Percentiles rank a stretch among this genome's conserved stretches.
Evolutionary conservation across 1,140 invertebrate species (phyloP).

Genomic region (Phortica variegata): DNA sequence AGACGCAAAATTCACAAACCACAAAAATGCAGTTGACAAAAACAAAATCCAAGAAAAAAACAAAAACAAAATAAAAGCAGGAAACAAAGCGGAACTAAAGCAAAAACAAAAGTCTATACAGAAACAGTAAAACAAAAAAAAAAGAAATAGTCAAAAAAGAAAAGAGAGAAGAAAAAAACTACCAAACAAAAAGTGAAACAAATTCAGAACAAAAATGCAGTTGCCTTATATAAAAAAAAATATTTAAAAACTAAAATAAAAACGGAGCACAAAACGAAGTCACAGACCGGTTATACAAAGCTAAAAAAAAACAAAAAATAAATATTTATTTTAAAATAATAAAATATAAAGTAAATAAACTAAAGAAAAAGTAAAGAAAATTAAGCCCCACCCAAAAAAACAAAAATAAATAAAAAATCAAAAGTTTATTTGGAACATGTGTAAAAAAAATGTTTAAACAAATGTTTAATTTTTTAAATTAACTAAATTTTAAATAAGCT

Average conservation of each 20-base stretch:
- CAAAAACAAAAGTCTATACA: conserved; percentile 47
- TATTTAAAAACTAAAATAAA: conserved; percentile 19
- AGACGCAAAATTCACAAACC: conserved; percentile 13
- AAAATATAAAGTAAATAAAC: conserved; percentile 17
- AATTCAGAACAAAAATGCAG: conserved; percentile 53
- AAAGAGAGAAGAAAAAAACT: conserved; percentile 14
- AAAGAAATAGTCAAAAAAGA: not conserved
- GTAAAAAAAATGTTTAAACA: conserved; percentile 15
- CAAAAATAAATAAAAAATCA: conserved; percentile 5
- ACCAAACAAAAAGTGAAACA: conserved; percentile 20
- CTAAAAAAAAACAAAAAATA: conserved; percentile 17
- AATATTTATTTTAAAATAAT: conserved; percentile 30
- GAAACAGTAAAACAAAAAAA: not conserved
- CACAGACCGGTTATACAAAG: conserved; percentile 40
- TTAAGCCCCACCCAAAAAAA: conserved; percentile 47
- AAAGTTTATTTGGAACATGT: conserved; percentile 12
- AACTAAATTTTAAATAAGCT: conserved; percentile 14
- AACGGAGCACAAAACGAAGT: conserved; percentile 9
- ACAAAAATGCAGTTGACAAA: conserved; percentile 22
- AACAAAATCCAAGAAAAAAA: conserved; percentile 20
- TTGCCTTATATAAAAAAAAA: conserved; percentile 37
- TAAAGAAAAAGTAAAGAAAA: conserved; percentile 28
- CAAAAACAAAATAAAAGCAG: conserved; percentile 10
- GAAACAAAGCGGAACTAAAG: conserved; percentile 17
- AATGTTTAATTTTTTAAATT: conserved; percentile 17